A percentile compares a stretch with the other conserved stretches of the same genome.
These are phyloP conservation scores for Drosophila funebris DNA, from an alignment of 1,140 invertebrate genomes.

Conservation along the genomic window DNA sequence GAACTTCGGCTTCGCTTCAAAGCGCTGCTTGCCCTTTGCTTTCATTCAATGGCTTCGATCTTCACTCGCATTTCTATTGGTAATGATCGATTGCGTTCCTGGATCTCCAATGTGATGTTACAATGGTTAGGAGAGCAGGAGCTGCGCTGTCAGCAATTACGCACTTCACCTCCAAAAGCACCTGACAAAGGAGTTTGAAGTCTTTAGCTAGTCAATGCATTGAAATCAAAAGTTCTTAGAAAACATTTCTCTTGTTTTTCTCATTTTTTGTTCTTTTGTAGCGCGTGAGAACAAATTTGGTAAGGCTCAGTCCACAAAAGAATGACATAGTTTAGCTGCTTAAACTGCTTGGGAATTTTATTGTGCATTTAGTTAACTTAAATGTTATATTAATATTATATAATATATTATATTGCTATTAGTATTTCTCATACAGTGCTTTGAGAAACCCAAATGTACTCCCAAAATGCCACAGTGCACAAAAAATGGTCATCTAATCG, in stretches of 20 bases:
- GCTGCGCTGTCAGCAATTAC: constrained; percentile 72
- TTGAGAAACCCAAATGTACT: background rate
- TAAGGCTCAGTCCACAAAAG: background rate
- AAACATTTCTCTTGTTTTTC: constrained; percentile 26
- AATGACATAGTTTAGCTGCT: constrained; percentile 6
- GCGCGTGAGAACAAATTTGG: constrained; percentile 33
- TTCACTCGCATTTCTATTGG: constrained; percentile 50
- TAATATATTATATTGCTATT: no score
- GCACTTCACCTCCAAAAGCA: constrained; percentile 53
- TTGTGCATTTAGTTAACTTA: no score
- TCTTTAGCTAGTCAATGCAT: constrained; percentile 49
- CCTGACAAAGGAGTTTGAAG: constrained; percentile 46
- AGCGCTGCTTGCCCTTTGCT: constrained; percentile 44
- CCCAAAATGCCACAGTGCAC: background rate
- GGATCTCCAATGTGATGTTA: background rate
- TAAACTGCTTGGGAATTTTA: background rate
- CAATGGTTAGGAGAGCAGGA: constrained; percentile 41
- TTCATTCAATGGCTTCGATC: constrained; percentile 37
- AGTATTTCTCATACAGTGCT: no score
- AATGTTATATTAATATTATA: background rate
- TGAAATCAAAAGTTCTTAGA: constrained; percentile 71
- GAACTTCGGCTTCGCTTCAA: constrained; percentile 67
- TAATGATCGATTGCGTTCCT: constrained; percentile 57
- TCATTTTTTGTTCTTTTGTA: background rate
- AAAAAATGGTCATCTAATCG: background rate